Base-by-base conservation (phyloP, 2,113 vertebrate genomes). In the Trematocara zebra region DNA sequence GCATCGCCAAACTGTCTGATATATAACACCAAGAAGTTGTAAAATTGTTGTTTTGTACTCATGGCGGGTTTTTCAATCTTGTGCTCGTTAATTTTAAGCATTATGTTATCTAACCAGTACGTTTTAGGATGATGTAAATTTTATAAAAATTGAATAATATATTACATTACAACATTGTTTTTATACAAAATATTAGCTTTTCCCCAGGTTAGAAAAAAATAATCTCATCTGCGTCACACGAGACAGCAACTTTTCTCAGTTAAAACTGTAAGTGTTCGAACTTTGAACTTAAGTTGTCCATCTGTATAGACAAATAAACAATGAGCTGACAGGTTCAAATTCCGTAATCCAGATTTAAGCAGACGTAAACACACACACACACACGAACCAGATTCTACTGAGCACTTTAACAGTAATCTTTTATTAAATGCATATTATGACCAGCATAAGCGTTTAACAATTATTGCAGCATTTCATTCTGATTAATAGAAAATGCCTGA, bases 371-470 rank as follows among this genome's bases (percentile, higher is more conserved):
- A 59, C 17, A 10, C 31, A 87, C 26, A 83, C 67, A 72, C 37
- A 44, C 17, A 17, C 2, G 1, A 88, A 49, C 28, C 20, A 80
- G 14, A 20, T 12, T 53, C 33, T 59, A 5, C 23, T 40, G 8
- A 87, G 28, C n/a, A 33, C 35, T 91, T 47, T 86, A 85, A 89
- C 52, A 92, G 82, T 28, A 91, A 87, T 91, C 35, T 15, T 94
- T 94, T 94, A 94, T 94, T 94, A 83, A 94, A 92, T 89, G 89
- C 82, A 87, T 89, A 86, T 94, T 96, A 96, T 95, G 95, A 94
- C 95, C 95, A 94, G 95, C 95, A 96, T 95, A 96, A 94, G 94
- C 93, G 92, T 92, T 91, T 40, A 88, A 88, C 35, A 87, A 87
- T 78, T 42, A 82, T 54, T 90, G 80, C 82, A 86, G 88, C 83